Evolutionary conservation across 2,888 invertebrate species (phyloP).

Genomic region (Synergus japonicus): DNA sequence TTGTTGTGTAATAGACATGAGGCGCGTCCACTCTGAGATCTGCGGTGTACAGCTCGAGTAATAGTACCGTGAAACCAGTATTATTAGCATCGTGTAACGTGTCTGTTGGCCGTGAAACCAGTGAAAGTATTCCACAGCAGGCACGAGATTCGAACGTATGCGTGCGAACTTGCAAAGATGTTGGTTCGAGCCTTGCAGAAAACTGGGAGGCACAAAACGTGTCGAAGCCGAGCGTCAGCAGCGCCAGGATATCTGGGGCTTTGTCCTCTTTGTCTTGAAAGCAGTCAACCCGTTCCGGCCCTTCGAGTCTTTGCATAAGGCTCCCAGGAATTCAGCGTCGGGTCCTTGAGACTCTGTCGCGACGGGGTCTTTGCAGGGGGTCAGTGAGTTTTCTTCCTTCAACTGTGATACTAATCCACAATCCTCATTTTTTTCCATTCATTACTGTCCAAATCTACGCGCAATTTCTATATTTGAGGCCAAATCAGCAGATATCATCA

Average conservation of each 20-base stretch:
- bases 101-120: conserved; percentile 76
- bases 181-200: conserved; percentile 53
- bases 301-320: neutral
- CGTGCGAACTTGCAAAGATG: conserved; percentile 50
- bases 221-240: conserved; percentile 17
- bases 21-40: conserved; percentile 29
- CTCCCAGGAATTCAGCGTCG: neutral
- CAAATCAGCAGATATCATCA: neutral
- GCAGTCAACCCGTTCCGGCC: conserved; percentile 37
- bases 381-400: neutral
- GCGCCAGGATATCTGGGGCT: conserved; percentile 59
- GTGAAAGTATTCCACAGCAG: conserved; percentile 72
- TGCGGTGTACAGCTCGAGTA: conserved; percentile 26
- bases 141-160: conserved; percentile 43
- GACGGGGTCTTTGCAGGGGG: conserved; percentile 11
- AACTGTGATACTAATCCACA: neutral
- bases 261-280: conserved; percentile 68
- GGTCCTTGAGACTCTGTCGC: conserved; percentile 31
- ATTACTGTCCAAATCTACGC: neutral
- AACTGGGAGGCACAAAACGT: conserved; percentile 48
- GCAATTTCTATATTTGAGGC: neutral
- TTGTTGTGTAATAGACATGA: conserved; percentile 38
- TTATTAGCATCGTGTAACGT: conserved; percentile 74
- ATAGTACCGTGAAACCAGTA: conserved; percentile 56
- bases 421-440: neutral